Percentiles rank a stretch among this genome's conserved stretches.
These are phyloP conservation scores for Limnothrissa miodon DNA, from an alignment of 2,113 vertebrate genomes.

Conservation along the genomic window DNA sequence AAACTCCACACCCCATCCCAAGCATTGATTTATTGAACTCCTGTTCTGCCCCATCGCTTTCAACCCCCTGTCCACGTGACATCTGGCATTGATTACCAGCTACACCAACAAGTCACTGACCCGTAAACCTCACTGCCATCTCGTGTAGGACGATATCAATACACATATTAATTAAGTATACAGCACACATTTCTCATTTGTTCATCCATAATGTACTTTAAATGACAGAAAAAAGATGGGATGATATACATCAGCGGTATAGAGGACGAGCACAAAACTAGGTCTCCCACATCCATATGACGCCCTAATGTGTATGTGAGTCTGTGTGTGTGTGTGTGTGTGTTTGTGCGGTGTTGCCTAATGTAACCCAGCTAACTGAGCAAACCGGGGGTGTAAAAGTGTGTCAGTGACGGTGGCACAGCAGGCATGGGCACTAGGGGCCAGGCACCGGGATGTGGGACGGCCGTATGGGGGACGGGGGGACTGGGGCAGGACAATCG, in stretches of 20 bases:
- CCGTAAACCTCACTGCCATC: slow-evolving; percentile 63
- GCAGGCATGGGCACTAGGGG: neutral
- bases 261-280: neutral
- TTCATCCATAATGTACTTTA: slow-evolving; percentile 40
- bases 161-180: slow-evolving; percentile 62
- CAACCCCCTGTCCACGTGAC: slow-evolving; percentile 59
- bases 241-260: neutral
- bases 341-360: slow-evolving; percentile 44
- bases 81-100: slow-evolving; percentile 60
- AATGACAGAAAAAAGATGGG: slow-evolving; percentile 17
- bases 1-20: slow-evolving; percentile 41
- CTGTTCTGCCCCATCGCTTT: slow-evolving; percentile 50
- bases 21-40: slow-evolving; percentile 61
- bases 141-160: slow-evolving; percentile 58
- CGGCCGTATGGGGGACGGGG: slow-evolving; percentile 22
- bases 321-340: slow-evolving; percentile 45
- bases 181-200: slow-evolving; percentile 42
- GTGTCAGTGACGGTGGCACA: slow-evolving; percentile 52
- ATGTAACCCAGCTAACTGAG: neutral
- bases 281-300: slow-evolving; percentile 10
- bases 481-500: slow-evolving; percentile 51
- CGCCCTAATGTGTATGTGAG: neutral
- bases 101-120: slow-evolving; percentile 58
- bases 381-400: slow-evolving; percentile 47
- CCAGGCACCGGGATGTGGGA: slow-evolving; percentile 20